Base-by-base conservation (phyloP, 2,113 vertebrate species). In the Piaya cayana region DNA sequence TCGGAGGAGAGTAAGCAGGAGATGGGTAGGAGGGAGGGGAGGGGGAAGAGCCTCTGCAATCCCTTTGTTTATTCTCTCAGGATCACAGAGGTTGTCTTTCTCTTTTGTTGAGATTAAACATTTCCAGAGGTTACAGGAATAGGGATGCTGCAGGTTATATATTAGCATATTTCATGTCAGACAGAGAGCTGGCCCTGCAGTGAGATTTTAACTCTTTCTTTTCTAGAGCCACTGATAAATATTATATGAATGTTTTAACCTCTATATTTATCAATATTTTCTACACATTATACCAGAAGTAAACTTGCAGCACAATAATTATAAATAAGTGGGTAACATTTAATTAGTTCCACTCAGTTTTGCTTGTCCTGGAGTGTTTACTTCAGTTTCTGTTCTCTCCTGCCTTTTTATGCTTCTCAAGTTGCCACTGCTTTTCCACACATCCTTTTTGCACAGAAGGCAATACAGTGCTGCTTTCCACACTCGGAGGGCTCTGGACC, bases 61-160 rank as follows among this genome's bases (percentile, higher is more conserved):
- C 27, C 30, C 32, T 92, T 81, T 88, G 68, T 95, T 93, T 90
- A 59, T 93, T n/a, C 25, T 81, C 21, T 68, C 69, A 63, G 69
- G 53, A 89, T 81, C 43, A 50, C 23, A 78, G 53, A 84, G 62
- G 56, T 92, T 88, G n/a, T 78, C 64, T 59, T 88, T 55, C 83
- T 88, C 52, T 88, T 77, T 86, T 77, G 52, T 52, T 78, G 60
- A 83, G 82, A 86, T 94, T 83, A 93, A 67, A 34, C 12, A 2
- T 77, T 95, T 90, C 88, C 68, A 76, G 85, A 84, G 82, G 88
- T 69, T 92, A 50, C 56, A 64, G 60, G 49, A 80, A 37, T 22
- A 74, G 56, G 56, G 29, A 42, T 84, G 43, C 72, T 71, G 60
- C 19, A 53, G 80, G 80, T 92, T 92, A 63, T n/a, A 25, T 67